These are phyloP conservation scores for Pavo muticus DNA, from an alignment of 2,113 vertebrate genomes.

Conservation along the genomic window DNA sequence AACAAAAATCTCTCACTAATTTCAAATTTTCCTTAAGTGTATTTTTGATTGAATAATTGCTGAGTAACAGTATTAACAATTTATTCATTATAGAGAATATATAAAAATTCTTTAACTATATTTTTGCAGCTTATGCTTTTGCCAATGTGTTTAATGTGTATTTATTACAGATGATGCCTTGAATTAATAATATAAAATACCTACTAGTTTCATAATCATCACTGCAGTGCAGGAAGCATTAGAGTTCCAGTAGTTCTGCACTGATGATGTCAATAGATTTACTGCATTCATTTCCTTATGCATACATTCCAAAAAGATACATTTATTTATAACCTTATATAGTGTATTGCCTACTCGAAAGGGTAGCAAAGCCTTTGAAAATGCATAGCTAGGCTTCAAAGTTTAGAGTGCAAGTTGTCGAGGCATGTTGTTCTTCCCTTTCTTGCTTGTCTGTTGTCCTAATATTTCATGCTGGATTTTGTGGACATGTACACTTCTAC, in stretches of 20 bases:
- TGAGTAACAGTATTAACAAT: constrained; percentile 24
- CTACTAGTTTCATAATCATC: constrained; percentile 80
- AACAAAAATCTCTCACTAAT: constrained; percentile 27
- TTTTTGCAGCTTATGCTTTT: constrained; percentile 52
- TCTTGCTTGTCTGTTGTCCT: neutral
- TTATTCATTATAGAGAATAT: constrained; percentile 23
- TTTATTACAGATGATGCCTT: constrained; percentile 66
- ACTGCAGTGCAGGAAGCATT: constrained; percentile 78
- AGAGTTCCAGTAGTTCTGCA: constrained; percentile 68
- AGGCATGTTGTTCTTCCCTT: neutral
- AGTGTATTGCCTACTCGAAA: constrained; percentile 1
- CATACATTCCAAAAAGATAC: constrained; percentile 46
- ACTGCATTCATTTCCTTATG: constrained; percentile 72
- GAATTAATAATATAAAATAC: constrained; percentile 78
- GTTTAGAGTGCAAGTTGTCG: neutral
- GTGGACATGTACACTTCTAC: neutral
- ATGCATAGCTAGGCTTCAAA: neutral
- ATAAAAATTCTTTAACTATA: constrained; percentile 15
- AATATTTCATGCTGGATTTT: neutral
- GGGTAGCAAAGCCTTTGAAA: constrained; percentile 11
- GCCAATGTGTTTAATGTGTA: constrained; percentile 54
- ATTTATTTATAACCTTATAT: constrained; percentile 37
- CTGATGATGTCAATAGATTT: constrained; percentile 59
- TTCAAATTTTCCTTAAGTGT: constrained; percentile 34
- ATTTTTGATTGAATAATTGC: constrained; percentile 67